Conservation (phyloP, 2,888 invertebrate species). For the Tenthredo distinguenda region DNA sequence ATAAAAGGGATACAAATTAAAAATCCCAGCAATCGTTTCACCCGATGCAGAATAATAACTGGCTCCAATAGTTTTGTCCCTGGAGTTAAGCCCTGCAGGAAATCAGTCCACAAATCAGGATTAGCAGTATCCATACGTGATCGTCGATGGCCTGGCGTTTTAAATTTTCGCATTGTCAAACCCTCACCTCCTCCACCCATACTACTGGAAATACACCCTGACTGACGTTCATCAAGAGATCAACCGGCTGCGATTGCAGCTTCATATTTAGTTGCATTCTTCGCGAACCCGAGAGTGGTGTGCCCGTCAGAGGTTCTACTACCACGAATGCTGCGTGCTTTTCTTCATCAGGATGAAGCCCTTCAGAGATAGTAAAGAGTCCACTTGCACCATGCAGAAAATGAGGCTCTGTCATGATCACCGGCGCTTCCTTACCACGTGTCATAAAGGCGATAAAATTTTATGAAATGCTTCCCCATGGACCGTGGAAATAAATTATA, state of each 20-base stretch:
- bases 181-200: slow-evolving; percentile 82
- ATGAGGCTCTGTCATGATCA: slow-evolving; percentile 84
- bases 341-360: slow-evolving; percentile 80
- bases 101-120: neutral
- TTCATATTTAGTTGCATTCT: slow-evolving; percentile 82
- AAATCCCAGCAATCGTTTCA: neutral
- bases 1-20: slow-evolving; percentile 19
- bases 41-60: slow-evolving; percentile 20
- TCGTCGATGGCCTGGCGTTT: neutral
- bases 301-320: slow-evolving; percentile 83
- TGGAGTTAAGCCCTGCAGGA: slow-evolving; percentile 23
- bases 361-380: slow-evolving; percentile 79
- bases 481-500: too few species aligned
- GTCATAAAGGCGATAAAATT: neutral
- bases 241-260: slow-evolving; percentile 76
- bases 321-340: slow-evolving; percentile 82
- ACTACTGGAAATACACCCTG: slow-evolving; percentile 82
- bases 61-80: slow-evolving; percentile 6
- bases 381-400: slow-evolving; percentile 82
- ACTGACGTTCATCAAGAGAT: slow-evolving; percentile 79
- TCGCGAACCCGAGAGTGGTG: slow-evolving; percentile 79
- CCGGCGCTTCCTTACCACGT: slow-evolving; percentile 80
- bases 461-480: neutral
- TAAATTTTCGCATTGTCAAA: neutral
- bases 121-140: neutral